Evolutionary conservation across 1,140 invertebrate species (phyloP).

Genomic region (Aphis gossypii): DNA sequence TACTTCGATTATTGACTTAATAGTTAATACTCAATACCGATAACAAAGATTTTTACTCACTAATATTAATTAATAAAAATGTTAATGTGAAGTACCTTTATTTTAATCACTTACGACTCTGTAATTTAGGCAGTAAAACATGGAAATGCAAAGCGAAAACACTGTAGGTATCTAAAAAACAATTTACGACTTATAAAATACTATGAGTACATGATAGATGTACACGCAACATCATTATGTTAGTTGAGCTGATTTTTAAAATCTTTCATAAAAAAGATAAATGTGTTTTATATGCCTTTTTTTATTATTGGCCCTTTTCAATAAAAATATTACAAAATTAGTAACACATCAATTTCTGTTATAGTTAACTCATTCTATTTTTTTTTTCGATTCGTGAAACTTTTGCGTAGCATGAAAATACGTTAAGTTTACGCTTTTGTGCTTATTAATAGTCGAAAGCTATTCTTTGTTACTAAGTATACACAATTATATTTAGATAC

Average conservation of each 20-base stretch:
- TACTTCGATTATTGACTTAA: background rate
- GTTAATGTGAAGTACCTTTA: no score
- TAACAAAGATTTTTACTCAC: no score
- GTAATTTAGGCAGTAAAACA: background rate
- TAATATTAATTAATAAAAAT: background rate
- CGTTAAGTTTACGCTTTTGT: no score
- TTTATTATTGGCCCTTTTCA: no score
- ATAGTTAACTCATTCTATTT: background rate
- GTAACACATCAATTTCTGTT: background rate
- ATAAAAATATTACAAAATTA: background rate
- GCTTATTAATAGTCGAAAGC: background rate
- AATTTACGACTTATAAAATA: no score
- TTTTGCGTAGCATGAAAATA: background rate
- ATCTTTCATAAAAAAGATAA: no score
- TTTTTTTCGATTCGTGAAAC: background rate
- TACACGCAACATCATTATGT: no score
- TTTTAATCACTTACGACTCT: background rate
- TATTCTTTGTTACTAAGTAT: background rate
- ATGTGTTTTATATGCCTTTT: no score
- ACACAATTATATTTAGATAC: background rate
- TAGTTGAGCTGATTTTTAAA: no score
- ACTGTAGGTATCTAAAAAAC: no score
- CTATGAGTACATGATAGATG: no score
- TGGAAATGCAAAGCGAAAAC: background rate
- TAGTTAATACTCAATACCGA: no score